Percentiles rank a stretch among this genome's conserved stretches.
phyloP scores from a whole-genome alignment of 2,888 invertebrate genomes.

The Phorcus lineatus region DNA sequence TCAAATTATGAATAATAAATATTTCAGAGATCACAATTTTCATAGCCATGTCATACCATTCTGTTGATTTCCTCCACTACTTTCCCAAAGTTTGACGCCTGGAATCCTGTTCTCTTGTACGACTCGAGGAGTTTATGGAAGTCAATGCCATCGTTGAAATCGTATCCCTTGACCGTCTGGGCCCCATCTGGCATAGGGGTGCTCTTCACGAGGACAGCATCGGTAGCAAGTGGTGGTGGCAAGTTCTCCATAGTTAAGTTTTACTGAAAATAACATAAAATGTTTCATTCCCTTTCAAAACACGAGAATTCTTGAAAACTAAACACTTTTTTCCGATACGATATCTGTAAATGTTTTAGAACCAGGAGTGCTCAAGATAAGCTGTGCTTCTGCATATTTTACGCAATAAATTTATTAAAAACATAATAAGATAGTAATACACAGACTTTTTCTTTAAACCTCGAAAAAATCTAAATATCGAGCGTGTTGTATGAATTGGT shows the following conservation, averaged over 20 bases:
- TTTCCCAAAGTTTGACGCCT: constrained; percentile 94
- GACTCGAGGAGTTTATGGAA: constrained; percentile 88
- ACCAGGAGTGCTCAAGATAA: too few relatives aligned
- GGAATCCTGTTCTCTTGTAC: constrained; percentile 92
- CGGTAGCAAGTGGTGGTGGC: constrained; percentile 78
- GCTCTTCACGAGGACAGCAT: constrained; percentile 85
- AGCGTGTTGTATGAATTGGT: too few relatives aligned
- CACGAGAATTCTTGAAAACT: background rate
- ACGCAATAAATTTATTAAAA: too few relatives aligned
- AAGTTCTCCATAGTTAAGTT: background rate
- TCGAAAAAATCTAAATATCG: too few relatives aligned
- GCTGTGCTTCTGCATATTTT: too few relatives aligned
- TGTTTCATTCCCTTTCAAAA: background rate
- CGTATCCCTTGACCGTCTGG: constrained; percentile 83
- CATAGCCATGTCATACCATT: constrained; percentile 81
- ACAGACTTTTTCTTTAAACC: too few relatives aligned
- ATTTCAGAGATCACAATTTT: too few relatives aligned
- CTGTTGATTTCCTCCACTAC: constrained; percentile 93
- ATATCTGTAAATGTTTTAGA: too few relatives aligned
- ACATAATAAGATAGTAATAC: too few relatives aligned
- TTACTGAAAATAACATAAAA: background rate
- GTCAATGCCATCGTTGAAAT: constrained; percentile 91
- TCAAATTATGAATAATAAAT: too few relatives aligned
- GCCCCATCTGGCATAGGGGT: constrained; percentile 80
- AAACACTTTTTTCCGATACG: too few relatives aligned